phyloP scores from a whole-genome alignment of 2,888 invertebrate genomes.

The Cheilosia vernalis region DNA sequence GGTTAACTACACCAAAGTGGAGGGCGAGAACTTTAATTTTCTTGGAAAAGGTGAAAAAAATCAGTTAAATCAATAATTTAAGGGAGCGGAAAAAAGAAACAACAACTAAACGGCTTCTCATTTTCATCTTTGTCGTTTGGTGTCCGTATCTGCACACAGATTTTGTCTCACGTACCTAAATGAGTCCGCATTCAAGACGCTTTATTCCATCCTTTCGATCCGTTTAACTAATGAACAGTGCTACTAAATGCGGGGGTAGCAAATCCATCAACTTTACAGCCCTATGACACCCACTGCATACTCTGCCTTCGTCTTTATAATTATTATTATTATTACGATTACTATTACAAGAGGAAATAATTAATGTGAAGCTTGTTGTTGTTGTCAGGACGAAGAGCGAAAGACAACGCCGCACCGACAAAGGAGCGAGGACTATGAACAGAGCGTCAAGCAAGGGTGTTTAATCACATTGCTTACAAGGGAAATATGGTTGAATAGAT shows the following conservation, averaged over 20 bases:
- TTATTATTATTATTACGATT: slow-evolving; percentile 74
- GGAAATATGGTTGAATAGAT: slow-evolving; percentile 73
- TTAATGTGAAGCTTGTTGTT: slow-evolving; percentile 71
- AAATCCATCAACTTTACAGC: slow-evolving; percentile 70
- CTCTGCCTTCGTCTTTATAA: slow-evolving; percentile 52
- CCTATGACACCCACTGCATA: slow-evolving; percentile 37
- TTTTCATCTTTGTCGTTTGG: slow-evolving; percentile 9
- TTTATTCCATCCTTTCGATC: slow-evolving; percentile 54
- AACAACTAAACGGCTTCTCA: slow-evolving; percentile 27
- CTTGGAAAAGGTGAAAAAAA: slow-evolving; percentile 51
- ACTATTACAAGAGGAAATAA: slow-evolving; percentile 74
- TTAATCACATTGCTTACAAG: slow-evolving; percentile 74
- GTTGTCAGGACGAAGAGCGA: slow-evolving; percentile 40
- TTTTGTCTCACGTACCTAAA: slow-evolving; percentile 19
- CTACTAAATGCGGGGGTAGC: slow-evolving; percentile 16
- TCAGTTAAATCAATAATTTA: slow-evolving; percentile 69
- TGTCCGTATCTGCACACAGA: neutral
- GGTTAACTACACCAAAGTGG: slow-evolving; percentile 38
- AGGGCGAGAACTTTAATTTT: slow-evolving; percentile 51
- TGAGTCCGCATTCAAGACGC: slow-evolving; percentile 14
- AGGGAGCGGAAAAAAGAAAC: slow-evolving; percentile 48
- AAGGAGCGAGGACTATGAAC: slow-evolving; percentile 37
- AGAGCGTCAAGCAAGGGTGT: slow-evolving; percentile 61
- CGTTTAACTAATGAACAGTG: slow-evolving; percentile 69
- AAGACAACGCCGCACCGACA: slow-evolving; percentile 33